Evolutionary conservation across 1,140 invertebrate genomes (phyloP).

Genomic region (Drosophila tropicalis): DNA sequence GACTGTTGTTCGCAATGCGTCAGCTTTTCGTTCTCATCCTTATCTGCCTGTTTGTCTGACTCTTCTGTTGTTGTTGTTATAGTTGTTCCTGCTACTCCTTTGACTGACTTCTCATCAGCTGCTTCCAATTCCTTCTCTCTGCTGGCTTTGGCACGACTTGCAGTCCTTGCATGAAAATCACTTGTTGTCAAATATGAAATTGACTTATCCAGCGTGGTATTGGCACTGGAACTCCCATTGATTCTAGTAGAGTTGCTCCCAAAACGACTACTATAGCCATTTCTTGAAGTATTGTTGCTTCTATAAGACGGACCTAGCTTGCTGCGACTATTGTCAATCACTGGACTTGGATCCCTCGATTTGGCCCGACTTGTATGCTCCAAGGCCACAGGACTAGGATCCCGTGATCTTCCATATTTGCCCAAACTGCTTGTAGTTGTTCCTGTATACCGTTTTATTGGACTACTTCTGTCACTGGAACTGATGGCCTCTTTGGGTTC

Average conservation of each 20-base stretch:
- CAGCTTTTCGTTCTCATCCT: neutral
- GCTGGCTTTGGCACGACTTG: slow-evolving; percentile 66
- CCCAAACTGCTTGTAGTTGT: slow-evolving; percentile 48
- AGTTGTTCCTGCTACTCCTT: neutral
- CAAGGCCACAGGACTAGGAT: slow-evolving; percentile 77
- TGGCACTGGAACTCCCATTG: slow-evolving; percentile 34
- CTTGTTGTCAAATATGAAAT: slow-evolving; percentile 79
- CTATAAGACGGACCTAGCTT: slow-evolving; percentile 60
- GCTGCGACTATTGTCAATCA: slow-evolving; percentile 48
- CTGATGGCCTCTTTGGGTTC: slow-evolving; percentile 51
- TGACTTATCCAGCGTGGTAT: slow-evolving; percentile 44
- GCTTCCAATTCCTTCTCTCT: slow-evolving; percentile 64
- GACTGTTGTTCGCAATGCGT: neutral
- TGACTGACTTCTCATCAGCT: slow-evolving; percentile 14
- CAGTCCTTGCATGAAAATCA: slow-evolving; percentile 73
- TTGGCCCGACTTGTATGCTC: slow-evolving; percentile 74
- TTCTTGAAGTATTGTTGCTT: slow-evolving; percentile 40
- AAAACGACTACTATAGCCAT: slow-evolving; percentile 63
- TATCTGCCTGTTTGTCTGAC: slow-evolving; percentile 19
- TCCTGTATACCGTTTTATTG: slow-evolving; percentile 68
- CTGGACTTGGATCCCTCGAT: slow-evolving; percentile 75
- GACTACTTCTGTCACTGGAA: slow-evolving; percentile 53
- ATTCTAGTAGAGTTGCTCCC: slow-evolving; percentile 28
- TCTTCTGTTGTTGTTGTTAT: neutral
- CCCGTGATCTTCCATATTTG: slow-evolving; percentile 73